phyloP scores from a whole-genome alignment of 1,140 invertebrate genomes.

The Cheumatopsyche charites region DNA sequence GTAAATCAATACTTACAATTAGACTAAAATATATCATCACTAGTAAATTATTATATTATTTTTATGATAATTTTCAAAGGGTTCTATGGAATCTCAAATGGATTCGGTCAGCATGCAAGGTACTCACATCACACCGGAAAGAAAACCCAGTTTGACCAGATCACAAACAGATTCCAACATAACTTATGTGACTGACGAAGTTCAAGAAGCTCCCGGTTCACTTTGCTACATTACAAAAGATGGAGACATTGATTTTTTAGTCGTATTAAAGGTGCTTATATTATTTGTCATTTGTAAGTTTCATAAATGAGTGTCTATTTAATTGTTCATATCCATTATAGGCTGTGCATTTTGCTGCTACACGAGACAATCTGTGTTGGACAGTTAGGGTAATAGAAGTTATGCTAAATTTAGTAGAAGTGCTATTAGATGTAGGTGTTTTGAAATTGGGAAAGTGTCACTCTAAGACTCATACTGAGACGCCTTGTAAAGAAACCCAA shows the following conservation, averaged over 20 bases:
- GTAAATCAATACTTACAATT: no score
- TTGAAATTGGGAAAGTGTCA: slow-evolving; percentile 64
- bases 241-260: slow-evolving; percentile 89
- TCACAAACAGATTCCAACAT: slow-evolving; percentile 96
- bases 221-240: slow-evolving; percentile 92
- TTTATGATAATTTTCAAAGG: slow-evolving; percentile 57
- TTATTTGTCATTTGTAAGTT: not conserved
- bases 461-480: slow-evolving; percentile 36
- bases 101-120: slow-evolving; percentile 74
- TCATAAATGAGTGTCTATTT: slow-evolving; percentile 21
- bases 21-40: no score
- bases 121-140: slow-evolving; percentile 64
- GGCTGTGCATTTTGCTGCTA: slow-evolving; percentile 85
- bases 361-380: slow-evolving; percentile 77
- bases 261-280: slow-evolving; percentile 80
- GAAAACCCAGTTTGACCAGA: slow-evolving; percentile 76
- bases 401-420: slow-evolving; percentile 86
- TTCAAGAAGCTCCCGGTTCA: slow-evolving; percentile 87
- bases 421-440: slow-evolving; percentile 87
- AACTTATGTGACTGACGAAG: slow-evolving; percentile 80
- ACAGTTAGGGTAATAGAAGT: slow-evolving; percentile 88
- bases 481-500: slow-evolving; percentile 40
- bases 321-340: slow-evolving; percentile 50
- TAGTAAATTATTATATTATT: slow-evolving; percentile 17
- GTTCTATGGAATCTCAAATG: slow-evolving; percentile 79